phyloP scores from a whole-genome alignment of 2,888 invertebrate genomes.

The Mactromeris polynyma region DNA sequence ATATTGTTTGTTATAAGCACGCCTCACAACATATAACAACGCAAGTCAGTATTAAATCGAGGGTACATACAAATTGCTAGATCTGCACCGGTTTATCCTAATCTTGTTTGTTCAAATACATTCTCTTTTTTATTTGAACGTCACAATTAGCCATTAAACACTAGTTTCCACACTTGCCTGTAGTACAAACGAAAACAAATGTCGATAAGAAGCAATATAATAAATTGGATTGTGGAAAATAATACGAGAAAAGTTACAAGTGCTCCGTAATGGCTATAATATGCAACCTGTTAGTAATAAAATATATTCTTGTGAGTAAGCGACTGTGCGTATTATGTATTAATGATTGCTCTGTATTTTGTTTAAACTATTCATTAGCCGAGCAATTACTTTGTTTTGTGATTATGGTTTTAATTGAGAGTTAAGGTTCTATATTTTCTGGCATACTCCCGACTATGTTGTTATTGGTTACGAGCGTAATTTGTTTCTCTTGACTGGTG shows the following conservation, averaged over 20 bases:
- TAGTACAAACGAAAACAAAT: conserved; percentile 2
- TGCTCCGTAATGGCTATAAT: not conserved
- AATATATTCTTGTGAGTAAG: not conserved
- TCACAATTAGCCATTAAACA: conserved; percentile 5
- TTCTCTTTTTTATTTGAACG: not conserved
- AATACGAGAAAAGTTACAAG: not conserved
- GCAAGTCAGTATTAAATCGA: not conserved
- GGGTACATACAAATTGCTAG: not conserved
- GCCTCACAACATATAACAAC: not conserved
- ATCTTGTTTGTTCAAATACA: not conserved
- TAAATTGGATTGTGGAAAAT: conserved; percentile 15
- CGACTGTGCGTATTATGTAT: not conserved
- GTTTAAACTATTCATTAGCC: conserved; percentile 11
- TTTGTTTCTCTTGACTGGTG: not conserved
- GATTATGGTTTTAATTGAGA: not conserved
- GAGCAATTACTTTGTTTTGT: not conserved
- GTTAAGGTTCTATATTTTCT: not conserved
- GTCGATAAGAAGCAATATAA: conserved; percentile 11
- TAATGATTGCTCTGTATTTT: not conserved
- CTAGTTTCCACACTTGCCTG: not conserved
- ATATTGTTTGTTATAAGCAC: not conserved
- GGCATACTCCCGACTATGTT: not conserved
- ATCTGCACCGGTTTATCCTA: not conserved
- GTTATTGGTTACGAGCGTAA: not conserved
- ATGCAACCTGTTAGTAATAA: conserved; percentile 2